Evolutionary conservation across 2,797 vertebrate species (phyloP), one percentile per base, ranked within the genome.

Genomic region (Rhynchonycteris naso): DNA sequence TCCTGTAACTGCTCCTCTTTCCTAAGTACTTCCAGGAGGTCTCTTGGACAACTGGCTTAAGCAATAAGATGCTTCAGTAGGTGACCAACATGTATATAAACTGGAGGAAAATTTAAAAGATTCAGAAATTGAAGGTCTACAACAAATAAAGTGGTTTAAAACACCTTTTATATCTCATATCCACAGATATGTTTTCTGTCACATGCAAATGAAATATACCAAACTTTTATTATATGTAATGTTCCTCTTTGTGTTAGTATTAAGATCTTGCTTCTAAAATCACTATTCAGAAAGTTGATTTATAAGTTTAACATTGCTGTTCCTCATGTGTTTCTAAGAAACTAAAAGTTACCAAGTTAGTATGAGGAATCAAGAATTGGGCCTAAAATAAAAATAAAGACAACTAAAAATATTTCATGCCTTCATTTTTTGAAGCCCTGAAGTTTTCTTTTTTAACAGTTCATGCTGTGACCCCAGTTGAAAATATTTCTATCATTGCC

Each of bases 381-480:
- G 16, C 21, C 22, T 87, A 81, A 94, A 84, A 91, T 90, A 65
- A 92, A 24, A 89, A 50, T 71, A 76, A 83, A 81, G 26, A 65
- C 38, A 94, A 91, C 90, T 96, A 96, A 95, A 97, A 93, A 93
- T 96, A 90, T 87, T 91, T 84, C 63, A 33, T 81, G 84, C 6
- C 78, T 84, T 95, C 76, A 84, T 80, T 95, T 94, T 88, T 88
- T 92, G 72, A 90, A 88, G 18, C 0, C 50, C 75, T 93, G 30
- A 89, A 94, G 80, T 30, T 54, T 79, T 69, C 91, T 94, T 69
- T 79, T 82, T 72, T 43, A 89, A 50, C 47, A 95, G 68, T 84
- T 93, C 43, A 56, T 59, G 19, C 38, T 93, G 81, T 85, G 76
- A 59, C 90, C 72, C 22, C 78, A 69, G 35, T 81, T 86, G 68